Evolutionary conservation across 2,797 vertebrate species (phyloP).

Genomic region (Anguilla obscura): DNA sequence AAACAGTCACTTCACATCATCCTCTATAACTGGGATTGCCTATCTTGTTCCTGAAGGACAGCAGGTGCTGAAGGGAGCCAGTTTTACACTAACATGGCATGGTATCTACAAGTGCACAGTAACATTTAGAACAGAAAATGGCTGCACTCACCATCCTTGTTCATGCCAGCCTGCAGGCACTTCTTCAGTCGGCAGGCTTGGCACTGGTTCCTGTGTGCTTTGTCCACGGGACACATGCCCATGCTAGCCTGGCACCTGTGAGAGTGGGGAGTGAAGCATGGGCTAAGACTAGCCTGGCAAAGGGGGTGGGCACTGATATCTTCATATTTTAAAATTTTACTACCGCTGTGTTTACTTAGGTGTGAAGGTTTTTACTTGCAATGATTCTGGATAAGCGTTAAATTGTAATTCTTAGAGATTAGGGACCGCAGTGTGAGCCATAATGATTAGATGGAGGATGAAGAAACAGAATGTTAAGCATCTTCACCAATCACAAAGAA

Average conservation of each 20-base stretch:
- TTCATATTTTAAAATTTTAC: too few relatives aligned
- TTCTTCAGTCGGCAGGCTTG: constrained; percentile 97
- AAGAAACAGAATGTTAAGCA: too few relatives aligned
- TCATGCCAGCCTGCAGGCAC: constrained; percentile 96
- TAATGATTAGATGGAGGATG: too few relatives aligned
- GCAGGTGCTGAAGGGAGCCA: neutral
- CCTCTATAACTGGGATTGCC: neutral
- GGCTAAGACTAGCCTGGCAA: neutral
- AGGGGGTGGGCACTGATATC: neutral
- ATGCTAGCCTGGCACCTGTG: constrained; percentile 91
- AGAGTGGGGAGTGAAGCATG: neutral
- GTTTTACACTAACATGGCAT: neutral
- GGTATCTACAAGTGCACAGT: neutral
- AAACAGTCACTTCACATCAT: neutral
- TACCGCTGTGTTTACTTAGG: too few relatives aligned
- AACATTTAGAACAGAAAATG: neutral
- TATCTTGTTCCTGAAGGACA: neutral
- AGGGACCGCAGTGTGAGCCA: too few relatives aligned
- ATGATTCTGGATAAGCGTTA: too few relatives aligned
- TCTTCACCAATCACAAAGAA: too few relatives aligned
- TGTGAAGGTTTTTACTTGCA: too few relatives aligned
- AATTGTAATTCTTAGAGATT: too few relatives aligned
- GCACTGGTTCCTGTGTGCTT: constrained; percentile 97
- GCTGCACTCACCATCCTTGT: constrained; percentile 85
- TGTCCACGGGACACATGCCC: constrained; percentile 93